A percentile compares a stretch with the other conserved stretches of the same genome.
Conservation (phyloP, 2,113 vertebrate genomes). For the Maccullochella peelii region DNA sequence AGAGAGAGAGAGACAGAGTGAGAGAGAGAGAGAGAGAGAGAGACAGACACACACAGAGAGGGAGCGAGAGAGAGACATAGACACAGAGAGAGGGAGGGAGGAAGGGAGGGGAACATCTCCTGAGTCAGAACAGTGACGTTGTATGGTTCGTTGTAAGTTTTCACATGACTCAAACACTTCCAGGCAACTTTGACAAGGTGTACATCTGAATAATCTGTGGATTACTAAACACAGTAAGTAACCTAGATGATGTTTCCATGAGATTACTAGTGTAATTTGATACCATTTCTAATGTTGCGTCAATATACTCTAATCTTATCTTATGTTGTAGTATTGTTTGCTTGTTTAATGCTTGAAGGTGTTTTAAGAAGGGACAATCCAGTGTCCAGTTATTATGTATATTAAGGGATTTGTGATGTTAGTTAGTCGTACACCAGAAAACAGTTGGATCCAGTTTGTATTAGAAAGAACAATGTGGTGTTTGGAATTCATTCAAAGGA, state of each 20-base stretch:
- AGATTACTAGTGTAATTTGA: neutral
- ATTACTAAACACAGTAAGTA: constrained; percentile 49
- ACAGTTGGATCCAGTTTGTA: neutral
- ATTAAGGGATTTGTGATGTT: neutral
- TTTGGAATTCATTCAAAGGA: neutral
- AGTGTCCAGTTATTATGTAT: neutral
- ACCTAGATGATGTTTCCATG: neutral
- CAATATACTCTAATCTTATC: neutral
- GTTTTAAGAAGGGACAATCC: neutral
- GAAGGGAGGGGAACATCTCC: constrained; percentile 23
- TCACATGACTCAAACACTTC: constrained; percentile 40
- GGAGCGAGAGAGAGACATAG: neutral
- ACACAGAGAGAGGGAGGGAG: neutral
- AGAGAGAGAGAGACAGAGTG: neutral
- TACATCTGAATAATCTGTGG: neutral
- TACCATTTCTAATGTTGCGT: neutral
- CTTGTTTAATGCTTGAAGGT: neutral
- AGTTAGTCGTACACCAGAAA: neutral
- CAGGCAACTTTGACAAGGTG: neutral
- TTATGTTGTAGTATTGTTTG: neutral
- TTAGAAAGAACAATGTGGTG: neutral
- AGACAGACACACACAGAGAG: neutral
- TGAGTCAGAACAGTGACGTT: constrained; percentile 25
- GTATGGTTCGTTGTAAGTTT: constrained; percentile 25
- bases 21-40: constrained; percentile 7